Evolutionary conservation across 2,797 vertebrate species (phyloP).

Genomic region (Manis crassicaudata): DNA sequence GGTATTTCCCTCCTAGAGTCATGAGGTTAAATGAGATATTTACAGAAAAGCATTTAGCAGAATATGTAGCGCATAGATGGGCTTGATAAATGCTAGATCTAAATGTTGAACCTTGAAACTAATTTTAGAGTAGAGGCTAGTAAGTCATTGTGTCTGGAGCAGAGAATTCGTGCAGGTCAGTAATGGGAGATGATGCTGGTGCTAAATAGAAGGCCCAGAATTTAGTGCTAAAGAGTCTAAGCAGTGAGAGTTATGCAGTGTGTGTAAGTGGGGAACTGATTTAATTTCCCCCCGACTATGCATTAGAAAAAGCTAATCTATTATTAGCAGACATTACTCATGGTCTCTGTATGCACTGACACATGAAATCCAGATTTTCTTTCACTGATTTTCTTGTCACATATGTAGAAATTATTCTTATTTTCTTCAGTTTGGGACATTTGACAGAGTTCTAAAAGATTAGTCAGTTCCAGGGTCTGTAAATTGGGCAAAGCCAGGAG

Average conservation of each 20-base stretch:
- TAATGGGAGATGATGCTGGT: neutral
- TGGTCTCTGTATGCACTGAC: neutral
- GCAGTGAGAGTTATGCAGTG: neutral
- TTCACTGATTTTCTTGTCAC: neutral
- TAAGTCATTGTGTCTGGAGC: neutral
- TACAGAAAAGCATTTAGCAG: neutral
- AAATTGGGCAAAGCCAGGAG: slow-evolving; percentile 70
- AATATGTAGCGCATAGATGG: neutral
- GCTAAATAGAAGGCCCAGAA: neutral
- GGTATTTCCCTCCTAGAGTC: neutral
- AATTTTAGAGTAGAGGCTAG: neutral
- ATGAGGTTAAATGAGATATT: neutral
- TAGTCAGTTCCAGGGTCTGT: slow-evolving; percentile 73
- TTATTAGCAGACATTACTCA: neutral
- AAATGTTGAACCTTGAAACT: neutral
- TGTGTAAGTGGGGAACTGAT: neutral
- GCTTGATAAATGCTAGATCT: neutral
- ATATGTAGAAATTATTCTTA: neutral
- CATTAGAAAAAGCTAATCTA: neutral
- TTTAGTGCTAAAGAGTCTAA: neutral
- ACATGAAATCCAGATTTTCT: neutral
- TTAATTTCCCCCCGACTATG: neutral
- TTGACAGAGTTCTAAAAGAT: slow-evolving; percentile 75
- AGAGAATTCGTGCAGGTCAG: neutral
- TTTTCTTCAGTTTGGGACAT: slow-evolving; percentile 4